These are phyloP conservation scores for Panzeria rudis DNA, from an alignment of 2,888 invertebrate species.

Conservation along the genomic window DNA sequence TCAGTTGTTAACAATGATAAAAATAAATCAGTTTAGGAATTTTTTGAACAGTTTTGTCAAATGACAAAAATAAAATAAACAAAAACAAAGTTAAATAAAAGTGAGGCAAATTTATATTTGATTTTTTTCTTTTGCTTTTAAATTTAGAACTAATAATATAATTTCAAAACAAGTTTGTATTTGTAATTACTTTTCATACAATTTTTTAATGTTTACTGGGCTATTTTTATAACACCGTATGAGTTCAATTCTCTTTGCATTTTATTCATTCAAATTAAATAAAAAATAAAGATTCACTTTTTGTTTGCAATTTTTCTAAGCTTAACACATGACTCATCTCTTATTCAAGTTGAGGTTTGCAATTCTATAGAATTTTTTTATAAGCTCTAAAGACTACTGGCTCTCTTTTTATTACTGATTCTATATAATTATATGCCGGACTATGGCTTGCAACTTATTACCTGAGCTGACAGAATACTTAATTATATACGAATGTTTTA, in stretches of 20 bases:
- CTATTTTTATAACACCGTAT: background rate
- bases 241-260: background rate
- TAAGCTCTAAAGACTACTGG: too few species aligned
- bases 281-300: constrained; percentile 46
- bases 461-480: constrained; percentile 31
- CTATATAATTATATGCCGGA: constrained; percentile 13
- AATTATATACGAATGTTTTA: constrained; percentile 30
- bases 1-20: constrained; percentile 34
- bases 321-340: constrained; percentile 40
- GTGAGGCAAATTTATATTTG: too few species aligned
- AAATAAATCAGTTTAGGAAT: background rate
- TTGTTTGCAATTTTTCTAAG: constrained; percentile 40
- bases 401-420: background rate
- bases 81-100: constrained; percentile 16
- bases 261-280: constrained; percentile 3
- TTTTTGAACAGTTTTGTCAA: background rate
- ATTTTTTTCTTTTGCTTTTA: too few species aligned
- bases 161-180: too few species aligned
- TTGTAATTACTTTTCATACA: too few species aligned
- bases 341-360: background rate
- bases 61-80: background rate
- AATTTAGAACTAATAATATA: too few species aligned
- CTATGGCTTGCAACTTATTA: background rate
- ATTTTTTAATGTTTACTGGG: constrained; percentile 30
- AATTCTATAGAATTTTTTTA: constrained; percentile 9